Base-by-base conservation (phyloP, 2,113 vertebrate genomes). In the Elaphurus davidianus region DNA sequence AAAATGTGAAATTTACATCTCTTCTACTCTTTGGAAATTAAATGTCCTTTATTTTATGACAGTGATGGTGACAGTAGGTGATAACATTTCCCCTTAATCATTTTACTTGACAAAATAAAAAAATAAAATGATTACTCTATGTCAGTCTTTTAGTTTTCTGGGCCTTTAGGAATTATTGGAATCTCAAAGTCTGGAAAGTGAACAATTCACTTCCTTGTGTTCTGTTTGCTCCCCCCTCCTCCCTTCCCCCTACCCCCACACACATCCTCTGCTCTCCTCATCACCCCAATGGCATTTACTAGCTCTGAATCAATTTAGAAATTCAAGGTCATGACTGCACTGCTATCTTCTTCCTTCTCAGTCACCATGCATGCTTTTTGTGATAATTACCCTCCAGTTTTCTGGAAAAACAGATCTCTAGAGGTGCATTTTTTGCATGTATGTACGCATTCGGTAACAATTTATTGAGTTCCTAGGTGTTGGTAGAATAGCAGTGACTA, bases 41-140 rank as follows among this genome's bases (percentile, higher is more conserved):
- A 97, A 91, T 76, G 9, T 55, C 60, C 54, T 62, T 95, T 94
- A 57, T 87, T 78, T 94, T 92, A 50, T 86, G 74, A 52, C n/a
- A 5, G 40, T 87, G 16, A 36, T 90, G 25, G 50, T 87, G 59
- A 81, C 16, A 50, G 10, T 71, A 45, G 27, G 27, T 90, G 76
- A 57, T 62, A 78, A 87, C 6, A 33, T 87, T 94, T 15, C 23
- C 15, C 7, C n/a, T 16, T 92, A 62, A 4, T 91, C 50, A 84
- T 45, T 87, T 95, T n/a, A 57, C 67, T 94, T 81, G 43, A 33
- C 23, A 97, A 96, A 97, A 86, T 86, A 86, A 98, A 93, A 97
- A 90, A 96, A 78, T 59, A 81, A 95, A 74, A 90, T 78, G 21
- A 54, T 64, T 57, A 2, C 11, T 92, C 15, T 79, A 7, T 74